Evolutionary conservation across 2,888 invertebrate genomes (phyloP).

Genomic region (Unio delphinus): DNA sequence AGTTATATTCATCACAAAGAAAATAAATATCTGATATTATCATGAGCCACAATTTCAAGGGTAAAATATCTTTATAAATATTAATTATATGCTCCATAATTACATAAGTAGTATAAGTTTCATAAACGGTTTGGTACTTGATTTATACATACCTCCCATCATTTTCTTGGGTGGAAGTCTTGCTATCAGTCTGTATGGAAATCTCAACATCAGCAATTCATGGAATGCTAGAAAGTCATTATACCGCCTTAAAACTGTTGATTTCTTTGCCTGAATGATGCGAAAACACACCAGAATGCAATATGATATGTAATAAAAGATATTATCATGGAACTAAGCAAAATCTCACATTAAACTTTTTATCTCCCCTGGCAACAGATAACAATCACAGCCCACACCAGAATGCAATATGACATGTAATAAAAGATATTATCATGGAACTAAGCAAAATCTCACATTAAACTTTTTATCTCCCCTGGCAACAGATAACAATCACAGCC

Average conservation of each 20-base stretch:
- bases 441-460: background rate
- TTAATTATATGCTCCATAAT: background rate
- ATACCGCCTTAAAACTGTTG: constrained; percentile 69
- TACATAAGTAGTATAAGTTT: background rate
- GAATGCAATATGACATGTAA: background rate
- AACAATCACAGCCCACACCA: background rate
- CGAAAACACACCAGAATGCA: constrained; percentile 5
- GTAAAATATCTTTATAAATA: background rate
- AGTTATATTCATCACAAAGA: no score
- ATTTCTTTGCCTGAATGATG: constrained; percentile 64
- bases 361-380: no score
- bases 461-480: no score
- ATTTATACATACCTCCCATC: constrained; percentile 63
- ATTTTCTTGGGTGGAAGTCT: constrained; percentile 72
- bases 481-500: no score
- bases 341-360: background rate
- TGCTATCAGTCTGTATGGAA: constrained; percentile 71
- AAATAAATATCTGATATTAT: no score
- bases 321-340: background rate
- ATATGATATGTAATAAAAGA: background rate
- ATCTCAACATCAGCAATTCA: constrained; percentile 68
- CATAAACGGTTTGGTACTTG: background rate
- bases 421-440: background rate
- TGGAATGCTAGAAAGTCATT: constrained; percentile 72
- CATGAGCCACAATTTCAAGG: background rate